Evolutionary conservation across 1,140 invertebrate genomes (phyloP).

Genomic region (Hyposmocoma kahamanoa): DNA sequence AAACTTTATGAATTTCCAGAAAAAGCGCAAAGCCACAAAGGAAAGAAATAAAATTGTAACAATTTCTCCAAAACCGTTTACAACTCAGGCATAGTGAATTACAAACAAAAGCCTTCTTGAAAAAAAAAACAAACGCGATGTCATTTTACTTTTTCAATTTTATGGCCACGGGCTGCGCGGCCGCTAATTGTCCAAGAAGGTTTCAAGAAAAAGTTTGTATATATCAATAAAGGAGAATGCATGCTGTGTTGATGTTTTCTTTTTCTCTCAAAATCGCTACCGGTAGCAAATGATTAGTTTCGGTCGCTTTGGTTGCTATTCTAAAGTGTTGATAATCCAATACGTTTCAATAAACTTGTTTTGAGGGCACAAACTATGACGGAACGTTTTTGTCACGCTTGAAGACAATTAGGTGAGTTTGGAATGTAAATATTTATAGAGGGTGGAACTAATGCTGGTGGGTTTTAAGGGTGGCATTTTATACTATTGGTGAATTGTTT

Average conservation of each 20-base stretch:
- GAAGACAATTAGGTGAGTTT: too few species aligned
- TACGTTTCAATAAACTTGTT: conserved; percentile 23
- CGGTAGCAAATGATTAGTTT: conserved; percentile 67
- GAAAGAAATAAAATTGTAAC: conserved; percentile 49
- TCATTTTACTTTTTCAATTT: not conserved
- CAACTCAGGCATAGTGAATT: conserved; percentile 34
- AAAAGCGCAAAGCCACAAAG: too few species aligned
- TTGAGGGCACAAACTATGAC: conserved; percentile 29
- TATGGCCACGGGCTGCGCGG: not conserved
- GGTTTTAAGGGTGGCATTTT: too few species aligned
- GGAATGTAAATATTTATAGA: too few species aligned
- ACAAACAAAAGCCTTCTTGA: conserved; percentile 29
- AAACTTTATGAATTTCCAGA: too few species aligned
- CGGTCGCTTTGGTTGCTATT: conserved; percentile 35
- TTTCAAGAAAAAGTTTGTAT: conserved; percentile 25
- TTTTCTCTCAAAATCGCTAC: conserved; percentile 38
- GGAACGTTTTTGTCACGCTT: conserved; percentile 26
- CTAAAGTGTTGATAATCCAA: conserved; percentile 55
- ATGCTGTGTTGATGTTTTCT: conserved; percentile 29
- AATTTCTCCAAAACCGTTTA: conserved; percentile 40
- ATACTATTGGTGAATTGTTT: too few species aligned
- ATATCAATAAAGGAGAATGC: conserved; percentile 32
- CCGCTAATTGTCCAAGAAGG: conserved; percentile 48
- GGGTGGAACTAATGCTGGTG: too few species aligned
- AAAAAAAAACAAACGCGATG: conserved; percentile 27